phyloP scores from a whole-genome alignment of 1,140 invertebrate species.

The Heliconius eleuchia region DNA sequence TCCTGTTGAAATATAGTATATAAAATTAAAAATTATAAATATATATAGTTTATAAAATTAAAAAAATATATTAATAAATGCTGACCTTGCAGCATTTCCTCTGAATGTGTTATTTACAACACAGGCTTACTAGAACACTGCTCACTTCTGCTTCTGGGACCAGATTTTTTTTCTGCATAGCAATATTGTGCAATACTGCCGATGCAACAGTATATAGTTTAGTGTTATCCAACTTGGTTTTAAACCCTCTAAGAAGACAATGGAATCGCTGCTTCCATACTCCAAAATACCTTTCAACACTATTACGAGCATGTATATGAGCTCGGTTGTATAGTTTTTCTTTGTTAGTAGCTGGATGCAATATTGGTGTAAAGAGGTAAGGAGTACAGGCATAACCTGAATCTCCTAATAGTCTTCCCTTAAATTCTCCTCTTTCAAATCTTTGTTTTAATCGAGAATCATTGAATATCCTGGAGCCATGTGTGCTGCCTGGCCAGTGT shows the following conservation, averaged over 20 bases:
- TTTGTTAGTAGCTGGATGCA: conserved; percentile 14
- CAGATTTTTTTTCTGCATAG: background rate
- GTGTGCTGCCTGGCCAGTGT: too few species aligned
- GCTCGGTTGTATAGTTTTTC: conserved; percentile 33
- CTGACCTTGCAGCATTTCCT: too few species aligned
- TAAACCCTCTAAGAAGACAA: conserved; percentile 19
- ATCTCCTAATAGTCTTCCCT: conserved; percentile 34
- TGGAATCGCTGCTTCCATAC: conserved; percentile 25
- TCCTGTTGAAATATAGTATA: too few species aligned
- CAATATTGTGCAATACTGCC: conserved; percentile 25
- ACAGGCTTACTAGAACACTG: too few species aligned
- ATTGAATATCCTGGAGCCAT: too few species aligned
- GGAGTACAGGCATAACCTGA: conserved; percentile 34
- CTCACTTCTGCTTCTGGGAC: too few species aligned
- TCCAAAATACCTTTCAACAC: conserved; percentile 34
- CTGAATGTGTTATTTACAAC: too few species aligned
- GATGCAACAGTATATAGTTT: conserved; percentile 20
- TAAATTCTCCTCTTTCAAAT: conserved; percentile 42
- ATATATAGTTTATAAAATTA: too few species aligned
- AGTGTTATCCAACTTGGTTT: conserved; percentile 22
- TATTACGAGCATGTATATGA: conserved; percentile 16
- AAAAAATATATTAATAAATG: too few species aligned
- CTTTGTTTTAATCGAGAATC: conserved; percentile 23
- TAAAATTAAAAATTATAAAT: too few species aligned
- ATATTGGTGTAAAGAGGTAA: conserved; percentile 29